Percentiles rank a stretch among this genome's conserved stretches.
Conservation (phyloP, 2,797 vertebrate species). For the Dicrostonyx torquatus region DNA sequence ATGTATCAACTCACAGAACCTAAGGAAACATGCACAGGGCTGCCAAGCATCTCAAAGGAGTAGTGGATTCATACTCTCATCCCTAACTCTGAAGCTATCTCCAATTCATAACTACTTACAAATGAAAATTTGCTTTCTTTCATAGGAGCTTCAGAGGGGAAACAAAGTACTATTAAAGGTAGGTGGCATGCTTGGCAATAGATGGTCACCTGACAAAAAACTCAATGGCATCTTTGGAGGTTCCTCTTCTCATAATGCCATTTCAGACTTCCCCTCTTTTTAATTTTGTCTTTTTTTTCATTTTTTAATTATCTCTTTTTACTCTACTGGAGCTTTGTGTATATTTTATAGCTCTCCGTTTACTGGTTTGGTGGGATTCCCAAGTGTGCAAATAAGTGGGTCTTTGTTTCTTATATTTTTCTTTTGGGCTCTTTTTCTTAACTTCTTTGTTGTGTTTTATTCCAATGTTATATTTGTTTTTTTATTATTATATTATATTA, state of each 20-base stretch:
- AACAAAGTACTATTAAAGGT: not conserved
- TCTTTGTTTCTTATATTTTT: not conserved
- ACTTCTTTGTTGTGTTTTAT: not conserved
- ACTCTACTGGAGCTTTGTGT: not conserved
- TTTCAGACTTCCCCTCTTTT: not conserved
- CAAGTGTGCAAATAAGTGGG: not conserved
- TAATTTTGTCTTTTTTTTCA: not conserved
- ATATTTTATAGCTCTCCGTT: not conserved
- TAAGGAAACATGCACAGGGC: not conserved
- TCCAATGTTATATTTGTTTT: not conserved
- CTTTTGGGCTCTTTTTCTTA: not conserved
- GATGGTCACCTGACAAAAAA: not conserved
- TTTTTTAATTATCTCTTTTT: not conserved
- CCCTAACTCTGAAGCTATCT: not conserved
- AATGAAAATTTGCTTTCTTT: no score
- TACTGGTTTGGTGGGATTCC: not conserved
- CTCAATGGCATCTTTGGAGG: not conserved
- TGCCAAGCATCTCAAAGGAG: no score
- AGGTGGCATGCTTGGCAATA: not conserved
- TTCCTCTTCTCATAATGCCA: not conserved
- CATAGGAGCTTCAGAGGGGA: not conserved
- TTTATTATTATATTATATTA: not conserved
- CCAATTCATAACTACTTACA: not conserved
- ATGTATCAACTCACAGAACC: not conserved
- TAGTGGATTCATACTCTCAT: no score